Percentiles rank a stretch among this genome's conserved stretches.
phyloP scores from a whole-genome alignment of 2,113 vertebrate species.

The Amphiprion percula region DNA sequence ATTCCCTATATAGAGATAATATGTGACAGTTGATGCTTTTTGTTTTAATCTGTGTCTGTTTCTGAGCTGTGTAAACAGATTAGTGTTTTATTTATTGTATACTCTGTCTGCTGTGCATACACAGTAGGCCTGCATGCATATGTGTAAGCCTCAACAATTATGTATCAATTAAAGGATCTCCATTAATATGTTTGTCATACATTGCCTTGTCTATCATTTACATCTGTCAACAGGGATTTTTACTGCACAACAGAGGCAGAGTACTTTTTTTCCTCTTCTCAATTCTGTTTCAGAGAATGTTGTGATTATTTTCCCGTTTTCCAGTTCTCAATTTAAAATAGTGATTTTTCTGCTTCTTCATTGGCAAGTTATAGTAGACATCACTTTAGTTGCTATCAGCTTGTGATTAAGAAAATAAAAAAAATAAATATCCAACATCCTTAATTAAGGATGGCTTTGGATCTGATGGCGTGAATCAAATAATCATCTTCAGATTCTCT shows the following conservation, averaged over 20 bases:
- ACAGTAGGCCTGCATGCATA: neutral
- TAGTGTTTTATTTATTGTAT: neutral
- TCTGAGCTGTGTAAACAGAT: neutral
- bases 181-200: constrained; percentile 5
- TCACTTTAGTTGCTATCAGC: neutral
- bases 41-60: constrained; percentile 12
- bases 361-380: constrained; percentile 3
- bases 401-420: constrained; percentile 5
- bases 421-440: constrained; percentile 2
- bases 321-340: neutral
- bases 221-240: neutral
- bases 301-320: neutral
- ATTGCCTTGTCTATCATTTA: neutral
- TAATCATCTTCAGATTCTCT: neutral
- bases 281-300: neutral
- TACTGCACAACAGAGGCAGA: neutral
- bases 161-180: constrained; percentile 25
- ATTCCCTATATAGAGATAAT: constrained; percentile 19
- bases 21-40: constrained; percentile 11
- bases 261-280: neutral
- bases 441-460: constrained; percentile 23
- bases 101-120: neutral
- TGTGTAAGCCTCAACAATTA: constrained; percentile 4
- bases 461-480: constrained; percentile 5
- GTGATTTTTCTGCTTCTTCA: neutral